These are phyloP conservation scores for Rhyacophila evoluta DNA, from an alignment of 2,888 invertebrate genomes.

Conservation along the genomic window DNA sequence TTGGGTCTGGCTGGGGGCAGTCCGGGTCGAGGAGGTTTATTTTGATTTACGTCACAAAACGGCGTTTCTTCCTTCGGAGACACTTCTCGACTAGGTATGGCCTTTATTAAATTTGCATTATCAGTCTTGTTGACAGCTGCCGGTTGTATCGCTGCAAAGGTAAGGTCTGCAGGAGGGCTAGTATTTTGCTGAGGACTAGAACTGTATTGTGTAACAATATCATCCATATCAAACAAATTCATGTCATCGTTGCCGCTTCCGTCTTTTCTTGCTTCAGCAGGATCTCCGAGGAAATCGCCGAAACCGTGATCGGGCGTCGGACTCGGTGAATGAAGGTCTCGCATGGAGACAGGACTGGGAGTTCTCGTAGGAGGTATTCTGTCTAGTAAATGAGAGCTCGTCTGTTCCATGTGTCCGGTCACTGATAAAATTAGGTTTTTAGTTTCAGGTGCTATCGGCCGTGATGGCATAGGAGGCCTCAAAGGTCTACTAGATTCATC, in stretches of 20 bases:
- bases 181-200: slow-evolving; percentile 50
- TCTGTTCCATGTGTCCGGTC: slow-evolving; percentile 89
- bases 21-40: slow-evolving; percentile 61
- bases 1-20: slow-evolving; percentile 60
- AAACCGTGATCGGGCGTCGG: slow-evolving; percentile 80
- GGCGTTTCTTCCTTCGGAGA: slow-evolving; percentile 57
- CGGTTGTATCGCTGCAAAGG: slow-evolving; percentile 55
- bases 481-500: slow-evolving; percentile 59
- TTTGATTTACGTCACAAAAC: slow-evolving; percentile 64
- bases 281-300: slow-evolving; percentile 75
- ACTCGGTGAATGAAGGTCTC: slow-evolving; percentile 85
- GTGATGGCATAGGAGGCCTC: slow-evolving; percentile 66
- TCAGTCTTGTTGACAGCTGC: slow-evolving; percentile 54
- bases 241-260: slow-evolving; percentile 57
- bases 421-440: slow-evolving; percentile 88
- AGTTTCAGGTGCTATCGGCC: slow-evolving; percentile 81
- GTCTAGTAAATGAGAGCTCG: slow-evolving; percentile 85
- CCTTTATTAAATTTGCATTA: slow-evolving; percentile 52
- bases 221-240: slow-evolving; percentile 59
- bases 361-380: slow-evolving; percentile 87
- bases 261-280: slow-evolving; percentile 60
- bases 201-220: slow-evolving; percentile 52
- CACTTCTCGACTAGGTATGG: slow-evolving; percentile 59
- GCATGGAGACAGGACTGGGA: slow-evolving; percentile 87
- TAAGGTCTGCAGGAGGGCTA: slow-evolving; percentile 43